A percentile compares a stretch with the other conserved stretches of the same genome.
Evolutionary conservation across 1,140 invertebrate genomes (phyloP).

Genomic region (Cydia strobilella): DNA sequence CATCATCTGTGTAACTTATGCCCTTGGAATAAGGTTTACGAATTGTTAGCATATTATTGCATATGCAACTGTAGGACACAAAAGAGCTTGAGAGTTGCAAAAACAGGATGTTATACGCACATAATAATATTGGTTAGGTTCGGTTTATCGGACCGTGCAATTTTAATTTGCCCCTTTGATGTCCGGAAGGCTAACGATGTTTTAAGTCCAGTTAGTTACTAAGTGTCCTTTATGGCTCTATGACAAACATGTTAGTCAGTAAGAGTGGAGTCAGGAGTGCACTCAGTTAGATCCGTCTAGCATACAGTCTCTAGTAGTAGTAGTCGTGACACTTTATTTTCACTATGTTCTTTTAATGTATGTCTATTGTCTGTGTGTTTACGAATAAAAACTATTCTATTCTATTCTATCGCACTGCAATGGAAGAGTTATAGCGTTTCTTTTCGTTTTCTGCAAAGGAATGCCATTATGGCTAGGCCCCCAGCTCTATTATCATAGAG

Average conservation of each 20-base stretch:
- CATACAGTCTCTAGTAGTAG: too few relatives aligned
- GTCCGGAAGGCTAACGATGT: neutral
- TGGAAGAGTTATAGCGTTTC: too few relatives aligned
- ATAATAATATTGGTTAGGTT: neutral
- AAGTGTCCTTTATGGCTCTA: conserved; percentile 4
- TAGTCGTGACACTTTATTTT: too few relatives aligned
- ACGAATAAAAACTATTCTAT: too few relatives aligned
- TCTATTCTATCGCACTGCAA: too few relatives aligned
- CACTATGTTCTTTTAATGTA: too few relatives aligned
- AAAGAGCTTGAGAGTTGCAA: neutral
- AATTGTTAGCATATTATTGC: neutral
- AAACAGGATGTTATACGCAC: neutral
- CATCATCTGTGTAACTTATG: too few relatives aligned
- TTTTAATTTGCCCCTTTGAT: conserved; percentile 10
- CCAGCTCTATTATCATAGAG: neutral
- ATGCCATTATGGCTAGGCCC: too few relatives aligned
- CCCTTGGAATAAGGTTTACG: too few relatives aligned
- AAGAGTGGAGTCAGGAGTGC: neutral
- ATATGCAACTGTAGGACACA: neutral
- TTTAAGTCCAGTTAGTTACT: neutral
- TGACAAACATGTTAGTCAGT: neutral
- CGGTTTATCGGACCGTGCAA: neutral
- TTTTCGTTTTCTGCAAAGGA: neutral
- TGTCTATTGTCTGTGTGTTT: too few relatives aligned
- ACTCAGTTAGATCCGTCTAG: neutral